Evolutionary conservation across 2,113 vertebrate genomes (phyloP), one percentile per base, ranked within the genome.

Genomic region (Emydocephalus ijimae): DNA sequence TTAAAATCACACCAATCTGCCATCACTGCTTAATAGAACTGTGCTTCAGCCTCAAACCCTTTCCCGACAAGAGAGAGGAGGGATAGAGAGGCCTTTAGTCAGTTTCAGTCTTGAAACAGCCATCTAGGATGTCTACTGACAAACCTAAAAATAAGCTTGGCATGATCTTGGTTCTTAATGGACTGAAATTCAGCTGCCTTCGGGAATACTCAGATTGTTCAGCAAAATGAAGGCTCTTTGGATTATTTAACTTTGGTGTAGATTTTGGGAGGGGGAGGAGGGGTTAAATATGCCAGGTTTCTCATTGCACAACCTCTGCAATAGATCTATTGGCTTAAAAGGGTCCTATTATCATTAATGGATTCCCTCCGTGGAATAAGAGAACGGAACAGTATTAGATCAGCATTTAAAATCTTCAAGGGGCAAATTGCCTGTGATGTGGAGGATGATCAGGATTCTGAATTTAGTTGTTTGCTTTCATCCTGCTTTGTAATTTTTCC

Each of bases 131-230:
- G 29, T 86, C 59, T 6, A 24, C 21, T 86, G 29, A 29, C 23
- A 85, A 39, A 45, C 23, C 92, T 90, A 93, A 93, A 93, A 90
- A 93, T 93, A 93, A 85, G 1, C 56, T 39, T 93, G 92, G 74
- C 92, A 50, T 5, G 29, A 89, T 48, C 9, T 59, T 59, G 43
- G 86, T 92, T 90, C 89, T 92, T 93, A 93, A 90, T 93, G 89
- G 92, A 87, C 26, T 93, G 92, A 90, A 93, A 93, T 43, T 14
- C 21, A 93, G 88, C 56, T 52, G n/a, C 89, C 81, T 55, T 34
- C 43, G 88, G 89, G 74, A 93, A 61, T 8, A 86, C 56, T 90
- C 74, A 29, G 69, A 61, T 48, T 26, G 92, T 90, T 61, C 43
- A 34, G 52, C 88, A 93, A 93, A 86, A 64, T 61, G 85, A 48